These are phyloP conservation scores for Coregonus clupeaformis DNA, from an alignment of 2,113 vertebrate species.

Conservation along the genomic window DNA sequence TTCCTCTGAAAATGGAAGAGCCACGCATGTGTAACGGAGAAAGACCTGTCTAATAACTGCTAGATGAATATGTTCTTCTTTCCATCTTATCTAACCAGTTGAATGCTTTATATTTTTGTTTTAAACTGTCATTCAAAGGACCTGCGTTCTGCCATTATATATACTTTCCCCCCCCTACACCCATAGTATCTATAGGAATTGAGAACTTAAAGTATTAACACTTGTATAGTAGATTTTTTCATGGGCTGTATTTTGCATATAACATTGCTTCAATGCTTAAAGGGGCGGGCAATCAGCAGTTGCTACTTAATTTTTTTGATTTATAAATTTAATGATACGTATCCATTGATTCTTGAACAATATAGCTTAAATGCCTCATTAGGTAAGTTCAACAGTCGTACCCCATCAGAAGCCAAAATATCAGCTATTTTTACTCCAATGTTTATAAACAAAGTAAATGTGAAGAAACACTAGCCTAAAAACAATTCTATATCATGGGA, in stretches of 20 bases:
- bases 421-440: too few species aligned
- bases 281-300: too few species aligned
- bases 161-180: not conserved
- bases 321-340: too few species aligned
- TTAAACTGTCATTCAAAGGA: not conserved
- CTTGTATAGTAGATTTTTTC: not conserved
- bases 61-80: not conserved
- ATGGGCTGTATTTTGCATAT: not conserved
- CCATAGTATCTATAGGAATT: not conserved
- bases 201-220: not conserved
- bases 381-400: too few species aligned
- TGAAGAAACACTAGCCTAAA: too few species aligned
- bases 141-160: not conserved
- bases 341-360: too few species aligned
- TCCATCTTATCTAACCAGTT: not conserved
- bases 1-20: not conserved
- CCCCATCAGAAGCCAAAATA: too few species aligned
- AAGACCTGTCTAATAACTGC: not conserved
- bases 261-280: slow-evolving; percentile 28
- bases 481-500: too few species aligned
- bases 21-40: not conserved
- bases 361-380: too few species aligned
- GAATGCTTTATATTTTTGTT: not conserved
- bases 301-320: too few species aligned
- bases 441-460: too few species aligned